Conservation (phyloP, 2,888 invertebrate species). For the Cantharis rustica region DNA sequence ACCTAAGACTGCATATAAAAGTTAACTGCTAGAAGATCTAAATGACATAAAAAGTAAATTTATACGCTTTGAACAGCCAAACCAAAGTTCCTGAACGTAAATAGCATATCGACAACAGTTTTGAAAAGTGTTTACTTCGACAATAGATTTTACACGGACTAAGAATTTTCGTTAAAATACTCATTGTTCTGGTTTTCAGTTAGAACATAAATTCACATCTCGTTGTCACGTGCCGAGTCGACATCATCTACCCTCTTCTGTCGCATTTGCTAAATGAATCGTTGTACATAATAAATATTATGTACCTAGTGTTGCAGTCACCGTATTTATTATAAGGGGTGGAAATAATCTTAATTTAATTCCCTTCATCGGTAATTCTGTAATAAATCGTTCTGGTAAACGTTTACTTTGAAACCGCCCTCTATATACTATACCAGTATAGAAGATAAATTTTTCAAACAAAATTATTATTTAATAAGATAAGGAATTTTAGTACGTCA, state of each 20-base stretch:
- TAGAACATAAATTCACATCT: neutral
- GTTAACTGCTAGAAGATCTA: too few relatives aligned
- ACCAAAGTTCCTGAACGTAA: too few relatives aligned
- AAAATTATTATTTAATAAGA: neutral
- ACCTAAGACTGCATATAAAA: too few relatives aligned
- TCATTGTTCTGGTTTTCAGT: neutral
- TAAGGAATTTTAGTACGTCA: neutral
- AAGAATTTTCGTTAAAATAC: neutral
- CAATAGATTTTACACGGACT: neutral
- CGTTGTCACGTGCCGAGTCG: neutral
- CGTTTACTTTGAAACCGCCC: neutral
- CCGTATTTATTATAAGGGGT: neutral
- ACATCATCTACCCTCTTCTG: neutral
- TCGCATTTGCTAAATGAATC: neutral
- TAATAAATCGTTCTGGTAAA: neutral
- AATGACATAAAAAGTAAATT: too few relatives aligned
- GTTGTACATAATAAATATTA: neutral
- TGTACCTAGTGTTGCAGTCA: neutral
- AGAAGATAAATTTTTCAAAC: neutral
- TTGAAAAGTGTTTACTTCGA: too few relatives aligned
- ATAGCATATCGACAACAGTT: too few relatives aligned
- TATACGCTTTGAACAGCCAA: too few relatives aligned
- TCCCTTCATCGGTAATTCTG: neutral
- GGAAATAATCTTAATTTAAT: neutral
- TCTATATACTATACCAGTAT: too few relatives aligned